These are phyloP conservation scores for Trichogramma evanescens DNA, from an alignment of 2,888 invertebrate genomes.

Conservation along the genomic window DNA sequence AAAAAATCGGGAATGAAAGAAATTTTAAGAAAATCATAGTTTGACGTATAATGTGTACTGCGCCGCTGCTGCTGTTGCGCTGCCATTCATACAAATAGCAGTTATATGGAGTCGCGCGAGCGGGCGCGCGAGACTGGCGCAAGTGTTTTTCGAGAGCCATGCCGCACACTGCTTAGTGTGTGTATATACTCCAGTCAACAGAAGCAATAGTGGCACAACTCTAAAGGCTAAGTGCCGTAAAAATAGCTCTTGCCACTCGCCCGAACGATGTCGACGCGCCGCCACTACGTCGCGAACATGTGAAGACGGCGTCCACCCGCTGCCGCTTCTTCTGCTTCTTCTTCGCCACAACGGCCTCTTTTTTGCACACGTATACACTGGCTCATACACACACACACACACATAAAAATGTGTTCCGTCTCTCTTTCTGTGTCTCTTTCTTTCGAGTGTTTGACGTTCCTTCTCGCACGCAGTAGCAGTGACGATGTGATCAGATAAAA, in stretches of 20 bases:
- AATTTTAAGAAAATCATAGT: too few relatives aligned
- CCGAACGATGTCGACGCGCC: conserved; percentile 15
- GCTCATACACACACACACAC: neutral
- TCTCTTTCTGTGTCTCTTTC: too few relatives aligned
- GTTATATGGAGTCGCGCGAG: conserved; percentile 34
- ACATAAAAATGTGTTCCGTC: too few relatives aligned
- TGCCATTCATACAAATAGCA: too few relatives aligned
- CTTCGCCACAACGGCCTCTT: neutral
- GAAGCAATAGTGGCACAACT: conserved; percentile 21
- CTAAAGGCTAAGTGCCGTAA: conserved; percentile 43
- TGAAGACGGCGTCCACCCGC: conserved; percentile 25
- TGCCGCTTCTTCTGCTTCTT: conserved; percentile 14
- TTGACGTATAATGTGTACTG: too few relatives aligned
- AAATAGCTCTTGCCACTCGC: conserved; percentile 38
- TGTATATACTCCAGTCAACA: neutral
- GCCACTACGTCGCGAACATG: conserved; percentile 8
- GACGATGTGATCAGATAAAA: conserved; percentile 14
- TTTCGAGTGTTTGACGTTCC: conserved; percentile 15
- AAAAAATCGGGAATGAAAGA: too few relatives aligned
- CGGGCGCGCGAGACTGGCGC: conserved; percentile 45
- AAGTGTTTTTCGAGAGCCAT: conserved; percentile 46
- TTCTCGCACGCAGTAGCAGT: neutral
- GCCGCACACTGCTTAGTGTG: conserved; percentile 9
- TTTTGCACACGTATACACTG: neutral
- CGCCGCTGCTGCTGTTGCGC: too few relatives aligned